A percentile compares a stretch with the other conserved stretches of the same genome.
Conservation (phyloP, 2,888 invertebrate species). For the Drosophila robusta region DNA sequence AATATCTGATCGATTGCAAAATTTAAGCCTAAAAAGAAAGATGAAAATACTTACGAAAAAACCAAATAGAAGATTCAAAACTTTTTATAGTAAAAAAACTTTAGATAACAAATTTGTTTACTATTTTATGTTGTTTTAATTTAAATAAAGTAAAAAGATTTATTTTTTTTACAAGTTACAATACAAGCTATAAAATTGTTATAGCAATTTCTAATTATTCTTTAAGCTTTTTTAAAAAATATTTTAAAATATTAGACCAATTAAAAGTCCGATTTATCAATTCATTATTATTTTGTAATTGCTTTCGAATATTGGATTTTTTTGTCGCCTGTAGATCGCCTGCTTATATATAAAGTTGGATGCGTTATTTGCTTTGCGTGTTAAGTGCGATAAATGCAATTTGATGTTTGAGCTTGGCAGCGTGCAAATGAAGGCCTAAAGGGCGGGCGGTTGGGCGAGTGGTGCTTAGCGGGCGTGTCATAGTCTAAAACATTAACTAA, state of each 20-base stretch:
- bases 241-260: background rate
- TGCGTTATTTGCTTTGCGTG: conserved; percentile 71
- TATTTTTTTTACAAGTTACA: too few relatives aligned
- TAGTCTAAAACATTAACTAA: conserved; percentile 47
- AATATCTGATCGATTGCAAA: too few relatives aligned
- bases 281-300: background rate
- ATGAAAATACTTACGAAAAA: too few relatives aligned
- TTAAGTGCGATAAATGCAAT: conserved; percentile 73
- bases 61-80: too few relatives aligned
- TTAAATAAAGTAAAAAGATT: too few relatives aligned
- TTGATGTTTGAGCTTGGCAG: conserved; percentile 59
- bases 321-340: conserved; percentile 56
- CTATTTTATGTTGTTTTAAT: too few relatives aligned
- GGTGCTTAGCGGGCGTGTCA: conserved; percentile 34
- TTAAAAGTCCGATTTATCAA: background rate
- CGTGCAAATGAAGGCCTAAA: conserved; percentile 7
- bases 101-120: too few relatives aligned
- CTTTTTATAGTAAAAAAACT: too few relatives aligned
- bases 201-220: too few relatives aligned
- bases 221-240: background rate
- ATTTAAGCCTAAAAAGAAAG: too few relatives aligned
- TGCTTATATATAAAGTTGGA: conserved; percentile 35
- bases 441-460: background rate
- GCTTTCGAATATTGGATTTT: background rate
- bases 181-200: too few relatives aligned